Evolutionary conservation across 2,888 invertebrate species (phyloP).

Genomic region (Pristionchus mayeri): DNA sequence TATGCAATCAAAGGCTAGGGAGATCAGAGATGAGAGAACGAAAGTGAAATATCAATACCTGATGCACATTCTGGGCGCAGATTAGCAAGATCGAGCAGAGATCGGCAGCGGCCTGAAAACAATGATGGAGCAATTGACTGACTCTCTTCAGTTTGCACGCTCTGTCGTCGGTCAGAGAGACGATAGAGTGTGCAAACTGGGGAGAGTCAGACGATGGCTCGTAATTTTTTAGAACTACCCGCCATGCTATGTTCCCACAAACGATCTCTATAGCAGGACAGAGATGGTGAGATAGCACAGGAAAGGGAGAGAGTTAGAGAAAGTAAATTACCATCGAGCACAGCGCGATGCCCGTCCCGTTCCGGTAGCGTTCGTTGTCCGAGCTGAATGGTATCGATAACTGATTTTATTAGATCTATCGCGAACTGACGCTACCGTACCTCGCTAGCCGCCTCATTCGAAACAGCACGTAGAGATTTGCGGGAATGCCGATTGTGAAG

Average conservation of each 20-base stretch:
- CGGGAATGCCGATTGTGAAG: conserved; percentile 48
- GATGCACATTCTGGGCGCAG: conserved; percentile 56
- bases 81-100: conserved; percentile 57
- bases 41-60: conserved; percentile 20
- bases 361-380: conserved; percentile 57
- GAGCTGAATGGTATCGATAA: conserved; percentile 40
- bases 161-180: no score
- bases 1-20: neutral
- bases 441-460: conserved; percentile 48
- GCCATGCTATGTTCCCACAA: no score
- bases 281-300: no score
- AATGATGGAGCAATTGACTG: no score
- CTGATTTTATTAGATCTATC: neutral
- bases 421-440: neutral
- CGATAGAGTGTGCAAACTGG: no score
- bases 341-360: conserved; percentile 57
- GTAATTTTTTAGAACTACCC: no score
- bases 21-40: neutral
- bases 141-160: no score
- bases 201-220: no score
- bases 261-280: no score
- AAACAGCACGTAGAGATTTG: conserved; percentile 50
- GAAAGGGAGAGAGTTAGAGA: no score
- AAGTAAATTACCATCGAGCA: no score
- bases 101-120: conserved; percentile 58